Conservation (phyloP, 2,888 invertebrate species). For the Caenorhabditis sp. region DNA sequence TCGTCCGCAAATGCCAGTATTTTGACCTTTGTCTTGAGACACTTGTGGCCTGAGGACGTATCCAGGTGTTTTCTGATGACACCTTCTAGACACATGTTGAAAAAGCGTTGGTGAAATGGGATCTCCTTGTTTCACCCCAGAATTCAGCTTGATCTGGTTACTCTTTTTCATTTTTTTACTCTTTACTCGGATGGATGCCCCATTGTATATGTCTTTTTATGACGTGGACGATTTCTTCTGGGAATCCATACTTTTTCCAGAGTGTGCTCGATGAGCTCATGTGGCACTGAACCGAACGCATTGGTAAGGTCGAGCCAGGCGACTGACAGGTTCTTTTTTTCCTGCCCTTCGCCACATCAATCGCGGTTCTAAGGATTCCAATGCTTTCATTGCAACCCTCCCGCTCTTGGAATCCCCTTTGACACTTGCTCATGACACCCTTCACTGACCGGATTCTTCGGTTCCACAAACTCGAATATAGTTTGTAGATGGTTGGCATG, state of each 20-base stretch:
- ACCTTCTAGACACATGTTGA: constrained; percentile 77
- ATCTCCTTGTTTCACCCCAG: constrained; percentile 78
- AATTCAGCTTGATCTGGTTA: constrained; percentile 43
- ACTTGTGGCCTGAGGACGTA: neutral
- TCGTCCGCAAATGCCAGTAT: constrained; percentile 36
- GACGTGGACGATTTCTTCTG: neutral
- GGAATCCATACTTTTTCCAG: neutral
- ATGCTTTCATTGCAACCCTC: neutral
- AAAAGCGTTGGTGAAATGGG: constrained; percentile 78
- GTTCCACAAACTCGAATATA: constrained; percentile 8
- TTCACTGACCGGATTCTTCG: neutral
- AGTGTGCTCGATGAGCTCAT: constrained; percentile 40
- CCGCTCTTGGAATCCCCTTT: constrained; percentile 3
- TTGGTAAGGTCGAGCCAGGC: constrained; percentile 80
- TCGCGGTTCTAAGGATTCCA: neutral
- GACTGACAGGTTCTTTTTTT: constrained; percentile 63
- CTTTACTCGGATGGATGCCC: neutral
- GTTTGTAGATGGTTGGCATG: constrained; percentile 12
- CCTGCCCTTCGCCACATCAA: neutral
- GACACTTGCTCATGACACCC: constrained; percentile 15
- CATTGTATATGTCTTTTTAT: neutral
- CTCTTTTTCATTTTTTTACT: constrained; percentile 13
- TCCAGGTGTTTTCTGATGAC: constrained; percentile 36
- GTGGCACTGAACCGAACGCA: constrained; percentile 79
- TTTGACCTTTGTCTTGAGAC: neutral